These are phyloP conservation scores for Champsocephalus gunnari DNA, from an alignment of 2,797 vertebrate genomes.

Conservation along the genomic window DNA sequence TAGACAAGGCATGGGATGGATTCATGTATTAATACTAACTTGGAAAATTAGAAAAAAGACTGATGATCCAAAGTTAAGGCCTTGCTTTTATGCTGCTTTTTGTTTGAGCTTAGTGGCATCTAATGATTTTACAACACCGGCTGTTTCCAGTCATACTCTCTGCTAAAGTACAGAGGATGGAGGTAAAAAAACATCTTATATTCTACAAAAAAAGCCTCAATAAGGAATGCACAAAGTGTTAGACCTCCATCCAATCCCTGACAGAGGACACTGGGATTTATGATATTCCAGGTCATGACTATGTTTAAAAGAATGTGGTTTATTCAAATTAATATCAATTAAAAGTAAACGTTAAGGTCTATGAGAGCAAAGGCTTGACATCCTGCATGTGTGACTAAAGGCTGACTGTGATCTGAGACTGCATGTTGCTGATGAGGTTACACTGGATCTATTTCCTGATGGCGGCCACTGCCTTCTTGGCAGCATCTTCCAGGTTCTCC, in stretches of 20 bases:
- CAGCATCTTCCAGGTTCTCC: slow-evolving; percentile 94
- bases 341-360: not conserved
- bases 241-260: slow-evolving; percentile 3
- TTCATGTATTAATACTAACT: not conserved
- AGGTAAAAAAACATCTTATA: slow-evolving; percentile 8
- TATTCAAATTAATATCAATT: slow-evolving; percentile 8
- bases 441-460: slow-evolving; percentile 86
- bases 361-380: slow-evolving; percentile 15
- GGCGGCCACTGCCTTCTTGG: slow-evolving; percentile 93
- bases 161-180: not conserved
- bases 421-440: not conserved
- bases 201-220: slow-evolving; percentile 15
- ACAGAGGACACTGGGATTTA: not conserved
- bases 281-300: not conserved
- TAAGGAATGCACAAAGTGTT: slow-evolving; percentile 62
- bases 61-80: not conserved
- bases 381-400: slow-evolving; percentile 33
- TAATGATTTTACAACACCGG: slow-evolving; percentile 18
- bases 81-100: not conserved
- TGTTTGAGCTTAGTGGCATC: not conserved
- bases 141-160: not conserved
- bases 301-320: slow-evolving; percentile 2
- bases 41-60: not conserved
- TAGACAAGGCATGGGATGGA: slow-evolving; percentile 26
- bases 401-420: slow-evolving; percentile 23